Percentiles rank a stretch among this genome's conserved stretches.
Evolutionary conservation across 2,888 invertebrate genomes (phyloP).

Genomic region (Lymantria dispar): DNA sequence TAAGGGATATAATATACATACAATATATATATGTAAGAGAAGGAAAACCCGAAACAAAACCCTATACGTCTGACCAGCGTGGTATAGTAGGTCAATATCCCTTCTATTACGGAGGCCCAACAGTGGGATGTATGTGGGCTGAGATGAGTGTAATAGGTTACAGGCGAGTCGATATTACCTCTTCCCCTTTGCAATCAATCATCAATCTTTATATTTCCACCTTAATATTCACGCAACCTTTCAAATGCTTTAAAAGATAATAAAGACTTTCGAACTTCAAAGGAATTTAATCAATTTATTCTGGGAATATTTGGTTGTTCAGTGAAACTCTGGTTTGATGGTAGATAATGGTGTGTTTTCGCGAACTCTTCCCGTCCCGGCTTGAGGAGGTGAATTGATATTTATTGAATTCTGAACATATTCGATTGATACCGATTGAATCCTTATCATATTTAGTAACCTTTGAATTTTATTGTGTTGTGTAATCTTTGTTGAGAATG

Average conservation of each 20-base stretch:
- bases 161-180: too few relatives aligned
- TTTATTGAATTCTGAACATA: slow-evolving; percentile 10
- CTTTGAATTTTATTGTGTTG: not conserved
- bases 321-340: slow-evolving; percentile 5
- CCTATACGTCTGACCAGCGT: too few relatives aligned
- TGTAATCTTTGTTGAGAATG: too few relatives aligned
- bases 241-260: slow-evolving; percentile 6
- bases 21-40: too few relatives aligned
- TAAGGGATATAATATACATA: too few relatives aligned
- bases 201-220: too few relatives aligned
- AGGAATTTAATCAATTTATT: slow-evolving; percentile 13
- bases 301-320: slow-evolving; percentile 4
- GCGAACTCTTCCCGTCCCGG: not conserved
- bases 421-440: not conserved
- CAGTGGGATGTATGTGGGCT: too few relatives aligned
- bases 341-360: slow-evolving; percentile 8
- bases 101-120: too few relatives aligned
- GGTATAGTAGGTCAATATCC: too few relatives aligned
- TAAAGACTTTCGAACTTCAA: slow-evolving; percentile 10
- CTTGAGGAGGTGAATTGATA: slow-evolving; percentile 6
- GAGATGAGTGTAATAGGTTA: too few relatives aligned
- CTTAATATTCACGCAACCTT: not conserved
- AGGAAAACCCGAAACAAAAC: too few relatives aligned
- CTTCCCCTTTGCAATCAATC: too few relatives aligned
- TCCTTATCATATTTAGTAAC: not conserved